Base-by-base conservation (phyloP, 2,113 vertebrate genomes). In the Phyllostomus discolor region DNA sequence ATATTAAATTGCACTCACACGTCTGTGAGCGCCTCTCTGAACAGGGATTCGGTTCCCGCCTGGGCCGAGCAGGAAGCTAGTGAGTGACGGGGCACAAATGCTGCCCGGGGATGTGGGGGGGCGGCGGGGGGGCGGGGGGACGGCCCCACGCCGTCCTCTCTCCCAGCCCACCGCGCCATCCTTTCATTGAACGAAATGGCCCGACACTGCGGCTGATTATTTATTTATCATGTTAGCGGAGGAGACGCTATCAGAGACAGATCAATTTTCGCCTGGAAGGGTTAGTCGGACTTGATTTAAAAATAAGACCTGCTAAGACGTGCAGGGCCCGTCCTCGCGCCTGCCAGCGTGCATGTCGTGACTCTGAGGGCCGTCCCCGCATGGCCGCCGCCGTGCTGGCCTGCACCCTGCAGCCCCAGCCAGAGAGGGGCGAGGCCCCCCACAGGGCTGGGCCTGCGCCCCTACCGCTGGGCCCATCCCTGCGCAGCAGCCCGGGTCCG, bases 1-100 rank as follows among this genome's bases (percentile, higher is more conserved):
- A 99, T 99, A 99, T 99, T 99, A 99, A 99, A 99, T 99, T 99
- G 99, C 99, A 99, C 99, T 99, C 99, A 99, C 99, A 99, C 98
- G 99, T 99, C 98, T 97, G 98, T 97, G 98, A 99, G 98, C 98
- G 97, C 98, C 99, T 98, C 98, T 99, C 99, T 99, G 99, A 99
- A 99, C 98, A 98, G 99, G 98, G 99, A 99, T 99, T 99, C 99
- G 98, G 99, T 99, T 97, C 99, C 90, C 98, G 98, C 98, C 98
- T 96, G 98, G 97, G 91, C 98, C 70, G 94, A 88, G 94, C 98
- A 96, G 96, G 93, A 95, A 98, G 98, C 99, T 98, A 98, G 99
- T 99, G 99, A 99, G 99, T 99, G 99, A 99, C 97, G 98, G 99
- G 98, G 98, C 98, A 99, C 99, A 99, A 99, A 99, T 99, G 99